phyloP scores from a whole-genome alignment of 2,888 invertebrate genomes.

The Serrognathus titanus region DNA sequence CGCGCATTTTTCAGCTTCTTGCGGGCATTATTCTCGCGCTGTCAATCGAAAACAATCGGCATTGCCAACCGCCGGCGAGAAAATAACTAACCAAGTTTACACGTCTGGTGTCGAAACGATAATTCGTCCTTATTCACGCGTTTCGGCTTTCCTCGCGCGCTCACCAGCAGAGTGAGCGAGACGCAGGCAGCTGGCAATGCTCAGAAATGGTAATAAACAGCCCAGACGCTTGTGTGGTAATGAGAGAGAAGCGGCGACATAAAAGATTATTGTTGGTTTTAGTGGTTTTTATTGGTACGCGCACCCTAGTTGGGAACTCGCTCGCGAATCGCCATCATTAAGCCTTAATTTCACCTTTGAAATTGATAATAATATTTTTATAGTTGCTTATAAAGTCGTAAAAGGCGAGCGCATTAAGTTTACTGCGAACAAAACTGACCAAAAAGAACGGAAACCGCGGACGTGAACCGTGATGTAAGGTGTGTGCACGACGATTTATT shows the following conservation, averaged over 20 bases:
- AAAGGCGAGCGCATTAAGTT: not conserved
- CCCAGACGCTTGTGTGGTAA: conserved; percentile 30
- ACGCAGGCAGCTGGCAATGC: conserved; percentile 4
- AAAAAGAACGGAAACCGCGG: too few relatives aligned
- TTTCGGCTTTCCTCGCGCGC: conserved; percentile 1
- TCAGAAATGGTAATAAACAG: conserved; percentile 26
- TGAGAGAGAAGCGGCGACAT: conserved; percentile 27
- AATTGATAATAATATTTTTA: conserved; percentile 1
- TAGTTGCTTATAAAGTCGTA: not conserved
- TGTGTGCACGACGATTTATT: too few relatives aligned
- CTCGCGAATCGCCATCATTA: not conserved
- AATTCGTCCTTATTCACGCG: conserved; percentile 39
- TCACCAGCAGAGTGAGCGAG: conserved; percentile 2
- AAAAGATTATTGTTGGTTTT: conserved; percentile 22
- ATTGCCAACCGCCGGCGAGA: conserved; percentile 42
- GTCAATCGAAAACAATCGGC: conserved; percentile 42
- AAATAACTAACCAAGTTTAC: conserved; percentile 50
- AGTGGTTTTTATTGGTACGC: not conserved
- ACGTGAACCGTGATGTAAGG: too few relatives aligned
- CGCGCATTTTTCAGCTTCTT: conserved; percentile 32
- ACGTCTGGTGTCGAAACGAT: conserved; percentile 46
- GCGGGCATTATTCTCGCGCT: conserved; percentile 36
- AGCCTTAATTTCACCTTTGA: not conserved
- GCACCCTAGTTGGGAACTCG: not conserved
- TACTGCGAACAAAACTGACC: too few relatives aligned